Evolutionary conservation across 2,797 vertebrate genomes (phyloP).

Genomic region (Alca torda): DNA sequence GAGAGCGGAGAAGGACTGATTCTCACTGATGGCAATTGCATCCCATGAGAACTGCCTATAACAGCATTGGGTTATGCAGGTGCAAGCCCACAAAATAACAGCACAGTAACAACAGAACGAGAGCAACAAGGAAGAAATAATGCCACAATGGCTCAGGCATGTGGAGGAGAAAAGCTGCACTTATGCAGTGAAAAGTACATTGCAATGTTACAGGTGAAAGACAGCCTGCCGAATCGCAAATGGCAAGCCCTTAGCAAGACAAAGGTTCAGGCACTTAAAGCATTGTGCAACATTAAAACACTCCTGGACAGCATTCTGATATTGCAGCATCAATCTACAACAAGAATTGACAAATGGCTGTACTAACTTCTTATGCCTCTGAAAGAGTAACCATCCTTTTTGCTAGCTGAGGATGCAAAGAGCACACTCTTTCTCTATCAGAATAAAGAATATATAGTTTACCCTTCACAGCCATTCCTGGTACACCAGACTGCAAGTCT

Average conservation of each 20-base stretch:
- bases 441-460: background rate
- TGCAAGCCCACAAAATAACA: background rate
- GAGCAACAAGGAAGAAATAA: background rate
- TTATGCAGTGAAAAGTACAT: background rate
- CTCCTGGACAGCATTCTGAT: background rate
- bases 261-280: background rate
- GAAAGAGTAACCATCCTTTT: background rate
- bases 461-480: background rate
- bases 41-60: background rate
- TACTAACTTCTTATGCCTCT: background rate
- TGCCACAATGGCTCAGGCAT: accelerated
- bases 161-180: background rate
- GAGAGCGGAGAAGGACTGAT: background rate
- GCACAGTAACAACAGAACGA: background rate
- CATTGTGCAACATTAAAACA: background rate
- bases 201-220: background rate
- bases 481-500: background rate
- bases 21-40: background rate
- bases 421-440: background rate
- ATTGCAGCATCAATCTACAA: background rate
- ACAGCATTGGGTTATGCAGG: background rate
- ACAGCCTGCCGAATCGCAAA: background rate
- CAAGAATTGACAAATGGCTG: background rate
- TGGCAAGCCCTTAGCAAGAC: background rate
- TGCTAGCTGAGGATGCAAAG: background rate